Percentiles rank a stretch among this genome's conserved stretches.
These are phyloP conservation scores for Tolmerus cingulatus DNA, from an alignment of 2,888 invertebrate species.

Conservation along the genomic window DNA sequence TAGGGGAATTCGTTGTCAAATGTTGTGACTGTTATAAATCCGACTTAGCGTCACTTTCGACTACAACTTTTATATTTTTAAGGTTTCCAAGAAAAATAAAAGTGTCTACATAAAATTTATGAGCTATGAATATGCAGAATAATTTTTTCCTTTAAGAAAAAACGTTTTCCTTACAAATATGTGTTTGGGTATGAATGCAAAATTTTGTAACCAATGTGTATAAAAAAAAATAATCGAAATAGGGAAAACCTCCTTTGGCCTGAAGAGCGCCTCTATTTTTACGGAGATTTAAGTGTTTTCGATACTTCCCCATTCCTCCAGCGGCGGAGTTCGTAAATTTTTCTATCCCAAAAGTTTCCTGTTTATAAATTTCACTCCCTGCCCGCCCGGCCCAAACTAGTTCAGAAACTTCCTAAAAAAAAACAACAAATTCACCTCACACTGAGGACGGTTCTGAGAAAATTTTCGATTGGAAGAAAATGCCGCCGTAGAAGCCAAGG, in stretches of 20 bases:
- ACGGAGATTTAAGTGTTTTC: not conserved
- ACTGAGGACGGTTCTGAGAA: slow-evolving; percentile 6
- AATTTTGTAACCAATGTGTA: not conserved
- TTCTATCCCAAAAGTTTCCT: not conserved
- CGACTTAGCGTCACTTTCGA: too few species aligned
- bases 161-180: not conserved
- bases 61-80: not conserved
- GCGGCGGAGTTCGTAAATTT: slow-evolving; percentile 1
- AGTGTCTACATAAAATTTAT: not conserved
- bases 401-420: slow-evolving; percentile 16
- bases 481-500: not conserved
- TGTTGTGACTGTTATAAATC: too few species aligned
- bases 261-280: not conserved
- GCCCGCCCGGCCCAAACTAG: not conserved
- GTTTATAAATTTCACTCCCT: slow-evolving; percentile 2
- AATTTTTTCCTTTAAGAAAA: too few species aligned
- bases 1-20: too few species aligned
- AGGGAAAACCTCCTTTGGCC: not conserved
- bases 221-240: not conserved
- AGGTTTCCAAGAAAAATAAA: not conserved
- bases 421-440: not conserved
- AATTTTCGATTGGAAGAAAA: not conserved
- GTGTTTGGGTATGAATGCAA: too few species aligned
- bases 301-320: not conserved
- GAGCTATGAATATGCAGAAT: not conserved